Evolutionary conservation across 1,140 invertebrate species (phyloP).

Genomic region (Cydia amplana): DNA sequence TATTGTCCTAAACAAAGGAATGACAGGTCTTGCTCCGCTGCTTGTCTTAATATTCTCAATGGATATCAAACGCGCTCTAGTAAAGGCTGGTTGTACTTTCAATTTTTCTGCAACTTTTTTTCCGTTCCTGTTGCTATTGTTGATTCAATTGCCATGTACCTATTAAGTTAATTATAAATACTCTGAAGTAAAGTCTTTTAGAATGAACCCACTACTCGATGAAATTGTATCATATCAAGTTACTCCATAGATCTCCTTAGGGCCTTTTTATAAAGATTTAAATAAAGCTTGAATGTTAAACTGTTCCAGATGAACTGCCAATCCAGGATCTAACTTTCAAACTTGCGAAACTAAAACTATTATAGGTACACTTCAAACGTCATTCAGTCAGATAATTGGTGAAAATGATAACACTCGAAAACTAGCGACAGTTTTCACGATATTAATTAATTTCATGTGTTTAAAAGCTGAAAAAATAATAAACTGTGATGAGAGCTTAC

Average conservation of each 20-base stretch:
- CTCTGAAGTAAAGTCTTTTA: background rate
- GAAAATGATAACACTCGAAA: background rate
- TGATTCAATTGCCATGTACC: background rate
- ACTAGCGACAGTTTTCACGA: background rate
- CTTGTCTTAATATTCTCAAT: conserved; percentile 32
- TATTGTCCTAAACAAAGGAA: conserved; percentile 64
- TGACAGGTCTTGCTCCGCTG: conserved; percentile 47
- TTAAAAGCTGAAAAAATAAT: background rate
- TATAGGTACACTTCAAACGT: background rate
- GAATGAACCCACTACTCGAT: background rate
- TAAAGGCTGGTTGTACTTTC: conserved; percentile 45
- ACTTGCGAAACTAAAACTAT: background rate
- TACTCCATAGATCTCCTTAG: no score
- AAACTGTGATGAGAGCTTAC: background rate
- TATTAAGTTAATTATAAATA: background rate
- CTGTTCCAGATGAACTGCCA: background rate
- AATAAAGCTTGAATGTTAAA: background rate
- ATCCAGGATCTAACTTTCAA: background rate
- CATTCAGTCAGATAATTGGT: background rate
- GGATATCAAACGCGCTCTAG: conserved; percentile 51
- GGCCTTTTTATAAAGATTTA: background rate
- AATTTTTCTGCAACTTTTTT: conserved; percentile 7
- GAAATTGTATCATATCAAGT: background rate
- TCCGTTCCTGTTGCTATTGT: conserved; percentile 1
- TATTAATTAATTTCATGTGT: background rate